Conservation (phyloP, 2,888 invertebrate species). For the Brachypalpus laphriformis region DNA sequence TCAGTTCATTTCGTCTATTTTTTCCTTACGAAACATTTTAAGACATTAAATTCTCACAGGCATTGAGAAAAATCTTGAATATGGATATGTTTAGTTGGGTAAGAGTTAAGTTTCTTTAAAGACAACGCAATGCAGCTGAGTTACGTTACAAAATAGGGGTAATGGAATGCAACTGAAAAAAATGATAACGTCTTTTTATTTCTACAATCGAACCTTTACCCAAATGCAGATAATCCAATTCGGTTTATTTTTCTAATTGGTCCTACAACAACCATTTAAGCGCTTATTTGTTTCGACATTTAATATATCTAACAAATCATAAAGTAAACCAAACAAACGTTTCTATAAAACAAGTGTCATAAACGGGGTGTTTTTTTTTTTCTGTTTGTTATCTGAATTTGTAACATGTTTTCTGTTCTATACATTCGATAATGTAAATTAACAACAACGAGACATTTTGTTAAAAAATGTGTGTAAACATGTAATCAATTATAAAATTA, state of each 20-base stretch:
- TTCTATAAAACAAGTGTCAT: conserved; percentile 47
- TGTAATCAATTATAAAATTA: conserved; percentile 45
- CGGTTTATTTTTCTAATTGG: background rate
- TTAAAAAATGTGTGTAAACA: conserved; percentile 71
- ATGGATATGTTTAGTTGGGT: no score
- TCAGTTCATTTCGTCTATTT: no score
- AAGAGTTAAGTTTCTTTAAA: no score
- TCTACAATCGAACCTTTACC: no score
- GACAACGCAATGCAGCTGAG: no score
- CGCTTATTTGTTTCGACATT: conserved; percentile 16
- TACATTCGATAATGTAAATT: conserved; percentile 72
- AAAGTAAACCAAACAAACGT: conserved; percentile 59
- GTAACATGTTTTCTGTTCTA: conserved; percentile 60
- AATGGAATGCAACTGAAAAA: no score
- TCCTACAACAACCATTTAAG: conserved; percentile 60
- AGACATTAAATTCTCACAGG: no score
- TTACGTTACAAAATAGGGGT: no score
- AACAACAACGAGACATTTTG: conserved; percentile 74
- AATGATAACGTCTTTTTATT: no score
- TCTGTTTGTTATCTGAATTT: conserved; percentile 48
- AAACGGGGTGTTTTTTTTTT: conserved; percentile 25
- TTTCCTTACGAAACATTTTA: no score
- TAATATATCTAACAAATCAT: conserved; percentile 59
- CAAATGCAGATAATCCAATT: no score
- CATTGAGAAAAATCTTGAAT: no score